phyloP scores from a whole-genome alignment of 1,140 invertebrate species.

The Glossosoma conforme region DNA sequence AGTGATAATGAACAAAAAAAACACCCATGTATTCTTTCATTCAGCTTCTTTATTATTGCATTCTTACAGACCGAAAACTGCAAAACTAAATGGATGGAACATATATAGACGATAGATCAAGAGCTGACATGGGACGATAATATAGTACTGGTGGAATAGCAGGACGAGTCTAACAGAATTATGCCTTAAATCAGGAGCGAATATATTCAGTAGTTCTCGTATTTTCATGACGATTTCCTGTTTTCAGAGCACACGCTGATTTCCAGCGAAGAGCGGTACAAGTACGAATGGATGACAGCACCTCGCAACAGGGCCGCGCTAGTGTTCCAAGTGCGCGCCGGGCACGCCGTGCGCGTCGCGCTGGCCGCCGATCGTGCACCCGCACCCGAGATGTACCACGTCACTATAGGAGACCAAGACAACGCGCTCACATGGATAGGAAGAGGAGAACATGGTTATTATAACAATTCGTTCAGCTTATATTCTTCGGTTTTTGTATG shows the following conservation, averaged over 20 bases:
- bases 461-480: conserved; percentile 10
- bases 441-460: conserved; percentile 57
- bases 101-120: too few relatives aligned
- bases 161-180: too few relatives aligned
- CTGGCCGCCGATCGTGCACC: conserved; percentile 48
- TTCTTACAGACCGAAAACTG: too few relatives aligned
- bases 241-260: conserved; percentile 58
- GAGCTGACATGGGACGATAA: too few relatives aligned
- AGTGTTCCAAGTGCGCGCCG: conserved; percentile 52
- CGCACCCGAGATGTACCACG: conserved; percentile 55
- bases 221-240: too few relatives aligned
- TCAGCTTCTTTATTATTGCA: too few relatives aligned
- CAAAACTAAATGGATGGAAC: too few relatives aligned
- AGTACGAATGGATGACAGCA: conserved; percentile 57
- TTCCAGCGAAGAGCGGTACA: conserved; percentile 55
- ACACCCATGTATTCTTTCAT: too few relatives aligned
- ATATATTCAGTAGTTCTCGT: not conserved
- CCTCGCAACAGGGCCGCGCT: conserved; percentile 55
- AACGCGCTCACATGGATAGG: conserved; percentile 53
- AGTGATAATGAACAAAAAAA: too few relatives aligned
- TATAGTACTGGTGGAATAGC: too few relatives aligned
- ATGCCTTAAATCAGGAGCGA: too few relatives aligned
- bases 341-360: conserved; percentile 54
- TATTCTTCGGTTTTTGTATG: too few relatives aligned
- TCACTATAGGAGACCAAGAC: conserved; percentile 53